Base-by-base conservation (phyloP, 2,888 invertebrate species). In the Anticlea derivata region DNA sequence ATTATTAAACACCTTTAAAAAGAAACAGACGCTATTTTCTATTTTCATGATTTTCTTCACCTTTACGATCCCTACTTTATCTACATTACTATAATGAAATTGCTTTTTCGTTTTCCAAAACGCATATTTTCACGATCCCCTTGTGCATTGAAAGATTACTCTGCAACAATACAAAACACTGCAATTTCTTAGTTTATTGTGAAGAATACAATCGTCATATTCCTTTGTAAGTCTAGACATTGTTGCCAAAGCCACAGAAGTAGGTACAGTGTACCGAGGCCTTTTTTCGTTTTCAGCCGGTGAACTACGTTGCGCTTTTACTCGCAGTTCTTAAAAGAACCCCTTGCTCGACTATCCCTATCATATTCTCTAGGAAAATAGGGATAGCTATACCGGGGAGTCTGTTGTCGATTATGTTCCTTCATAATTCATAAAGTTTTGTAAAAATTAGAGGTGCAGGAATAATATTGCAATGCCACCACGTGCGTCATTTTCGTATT, bases 211-310 rank as follows among this genome's bases (percentile, higher is more conserved):
- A 68, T 73, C 64, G 69, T 69, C 72, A 65, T 72, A 68, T 73
- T 71, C 38, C 39, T 53, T 53, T 53, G 52, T 53, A 34, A 38
- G 52, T 53, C 48, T 65, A 79, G 79, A 78, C 78, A 78, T 77
- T 81, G 83, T 78, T 66, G 65, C 69, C 20, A 26, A 22, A 71
- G 75, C 78, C 82, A 51, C 51, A 37, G 51, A 37, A 31, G 26
- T 40, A 41, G 10, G 11, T 35, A 26, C 35, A 30, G 5, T 10
- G 12, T 33, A 33, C 30, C 33, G 40, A 74, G 72, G 78, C 78
- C 83, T 86, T 83, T 86, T 87, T 86, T 86, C 83, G 83, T 77
- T 78, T 73, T 60, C 61, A 67, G 69, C 70, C 63, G 66, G 65
- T 68, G 68, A 65, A 69, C 66, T 70, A 70, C 65, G 68, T 67